These are phyloP conservation scores for Sycobia sp. DNA, from an alignment of 1,140 invertebrate species.

Conservation along the genomic window DNA sequence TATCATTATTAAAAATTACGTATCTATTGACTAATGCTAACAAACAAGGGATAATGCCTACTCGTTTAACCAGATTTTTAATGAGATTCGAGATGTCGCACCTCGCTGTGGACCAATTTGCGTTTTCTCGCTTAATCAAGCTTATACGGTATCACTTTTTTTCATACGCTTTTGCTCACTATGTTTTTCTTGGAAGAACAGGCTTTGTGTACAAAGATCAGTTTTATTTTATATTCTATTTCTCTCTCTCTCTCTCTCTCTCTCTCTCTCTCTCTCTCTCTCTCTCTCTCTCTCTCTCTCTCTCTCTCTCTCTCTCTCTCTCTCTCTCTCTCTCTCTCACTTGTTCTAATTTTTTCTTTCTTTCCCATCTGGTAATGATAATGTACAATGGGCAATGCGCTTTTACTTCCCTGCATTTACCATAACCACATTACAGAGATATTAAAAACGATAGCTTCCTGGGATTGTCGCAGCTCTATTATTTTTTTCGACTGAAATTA, in stretches of 20 bases:
- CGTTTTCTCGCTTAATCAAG: too few relatives aligned
- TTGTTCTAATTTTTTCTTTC: not conserved
- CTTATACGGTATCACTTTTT: too few relatives aligned
- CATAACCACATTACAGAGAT: conserved; percentile 7
- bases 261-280: too few relatives aligned
- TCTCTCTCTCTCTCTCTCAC: not conserved
- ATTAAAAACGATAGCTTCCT: conserved; percentile 14
- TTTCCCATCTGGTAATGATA: conserved; percentile 6
- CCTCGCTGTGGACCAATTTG: too few relatives aligned
- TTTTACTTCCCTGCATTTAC: conserved; percentile 1
- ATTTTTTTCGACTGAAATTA: not conserved
- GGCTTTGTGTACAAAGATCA: conserved; percentile 26
- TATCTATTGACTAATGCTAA: conserved; percentile 15
- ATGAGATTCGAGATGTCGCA: conserved; percentile 27
- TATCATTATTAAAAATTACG: conserved; percentile 5
- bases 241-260: not conserved
- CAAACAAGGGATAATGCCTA: conserved; percentile 7
- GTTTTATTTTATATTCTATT: conserved; percentile 9
- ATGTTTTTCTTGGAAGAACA: conserved; percentile 26
- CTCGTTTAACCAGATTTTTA: conserved; percentile 14
- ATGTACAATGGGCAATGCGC: conserved; percentile 3
- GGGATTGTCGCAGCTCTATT: conserved; percentile 28
- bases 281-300: too few relatives aligned
- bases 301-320: not conserved
- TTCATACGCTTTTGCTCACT: too few relatives aligned